Base-by-base conservation (phyloP, 2,888 invertebrate species). In the Silvanus unidentatus region DNA sequence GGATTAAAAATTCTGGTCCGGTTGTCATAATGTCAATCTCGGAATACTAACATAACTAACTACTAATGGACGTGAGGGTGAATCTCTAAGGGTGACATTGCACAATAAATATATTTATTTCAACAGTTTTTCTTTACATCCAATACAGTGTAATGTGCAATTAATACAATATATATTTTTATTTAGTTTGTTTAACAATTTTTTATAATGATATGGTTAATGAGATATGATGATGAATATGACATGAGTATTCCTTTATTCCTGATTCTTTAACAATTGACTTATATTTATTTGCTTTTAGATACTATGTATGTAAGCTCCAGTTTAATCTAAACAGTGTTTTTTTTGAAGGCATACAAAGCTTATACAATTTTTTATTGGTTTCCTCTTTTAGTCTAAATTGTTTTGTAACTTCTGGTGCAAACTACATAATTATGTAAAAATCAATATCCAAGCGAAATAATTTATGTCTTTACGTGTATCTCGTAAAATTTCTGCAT, bases 401-500 rank as follows among this genome's bases (percentile, higher is more conserved):
- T 39, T 44, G 43, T 39, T 50, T 50, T 52, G 48, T 50, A 52
- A 52, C 48, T 22, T 40, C 27, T 50, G 50, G 50, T 50, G 52
- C 48, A 43, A 46, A 27, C 39, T 46, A 42, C 32, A n/a, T 27
- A 36, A 34, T 49, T 38, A 43, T 16, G 32, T 16, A 34, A 32
- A 35, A 12, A 30, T 16, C 37, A 16, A 9, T 40, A 28, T 22
- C 22, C 3, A 22, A 22, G 22, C 22, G 22, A 22, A 22, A 5
- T 22, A 22, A 22, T 53, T 67, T 78, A 80, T 63, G 77, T 80
- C 68, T 79, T 80, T 68, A 80, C 79, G 71, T 79, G 79, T 68
- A 80, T 79, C 71, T 80, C 80, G 62, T 80, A 79, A 71, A 81
- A 79, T 64, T 79, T 80, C 71, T 80, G 79, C 78, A 80, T 78